Base-by-base conservation (phyloP, 2,888 invertebrate genomes). In the Spialia ferax region DNA sequence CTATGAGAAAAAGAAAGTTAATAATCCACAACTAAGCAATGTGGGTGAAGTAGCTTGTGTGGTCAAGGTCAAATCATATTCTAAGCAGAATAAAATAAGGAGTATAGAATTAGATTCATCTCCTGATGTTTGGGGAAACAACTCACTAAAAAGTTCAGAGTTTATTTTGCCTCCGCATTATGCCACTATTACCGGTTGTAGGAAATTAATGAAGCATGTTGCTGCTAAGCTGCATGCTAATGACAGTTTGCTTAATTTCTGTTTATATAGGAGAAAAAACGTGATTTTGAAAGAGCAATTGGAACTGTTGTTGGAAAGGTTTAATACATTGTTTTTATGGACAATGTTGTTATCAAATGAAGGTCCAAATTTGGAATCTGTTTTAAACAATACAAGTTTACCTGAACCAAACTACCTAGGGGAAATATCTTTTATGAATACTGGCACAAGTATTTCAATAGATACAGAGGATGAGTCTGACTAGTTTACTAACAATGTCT, bases 121-220 rank as follows among this genome's bases (percentile, higher is more conserved):
- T 20, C 86, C 86, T 22, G 84, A 85, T 73, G 77, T 91, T 66
- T 91, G 89, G 89, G 90, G 89, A 6, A 74, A 70, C 13, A 74
- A 73, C 23, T 50, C 56, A 38, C 26, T 73, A 82, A 65, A 68
- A 69, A 20, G 59, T 62, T 1, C 57, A 75, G 29, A 75, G 13
- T 83, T 82, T 82, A 82, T 90, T 3, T 70, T 91, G 0, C 91
- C 91, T 18, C 89, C 91, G 11, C 80, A 88, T 68, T 86, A 86
- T 72, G 76, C 84, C 2, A 88, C 85, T 42, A 83, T 91, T 35
- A 88, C 83, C 35, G 92, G 88, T 0, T 87, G 86, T 65, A 86
- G 78, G 74, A 79, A 81, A 64, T 68, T 92, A 69, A 83, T 89
- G 80, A 67, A 77, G 7, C 76, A 75, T 77, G 71, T 81, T 5